A percentile compares a stretch with the other conserved stretches of the same genome.
phyloP scores from a whole-genome alignment of 2,113 vertebrate genomes.

The Willisornis vidua region DNA sequence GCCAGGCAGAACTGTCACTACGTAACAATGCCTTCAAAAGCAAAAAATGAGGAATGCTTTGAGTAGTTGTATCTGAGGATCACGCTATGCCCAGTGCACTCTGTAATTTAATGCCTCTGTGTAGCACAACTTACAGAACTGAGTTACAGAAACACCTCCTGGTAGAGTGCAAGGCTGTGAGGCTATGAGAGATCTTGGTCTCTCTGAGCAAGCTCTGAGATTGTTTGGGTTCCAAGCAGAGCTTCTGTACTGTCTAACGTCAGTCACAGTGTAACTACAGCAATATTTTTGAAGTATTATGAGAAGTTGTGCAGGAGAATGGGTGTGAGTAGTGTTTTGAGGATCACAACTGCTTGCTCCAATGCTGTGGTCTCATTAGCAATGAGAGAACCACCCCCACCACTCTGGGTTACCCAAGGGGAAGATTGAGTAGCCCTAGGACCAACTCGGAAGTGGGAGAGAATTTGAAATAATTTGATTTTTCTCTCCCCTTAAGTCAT shows the following conservation, averaged over 20 bases:
- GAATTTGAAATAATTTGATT: background rate
- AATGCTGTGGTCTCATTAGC: background rate
- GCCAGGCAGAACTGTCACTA: background rate
- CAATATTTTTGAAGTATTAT: background rate
- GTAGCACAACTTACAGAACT: background rate
- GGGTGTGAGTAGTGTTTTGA: accelerated
- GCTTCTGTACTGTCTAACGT: background rate
- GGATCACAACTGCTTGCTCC: background rate
- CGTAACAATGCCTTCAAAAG: background rate
- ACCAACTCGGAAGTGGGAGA: background rate
- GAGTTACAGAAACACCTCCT: background rate
- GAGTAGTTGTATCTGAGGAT: background rate
- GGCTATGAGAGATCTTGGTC: background rate
- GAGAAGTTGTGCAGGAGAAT: background rate
- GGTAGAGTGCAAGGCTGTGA: background rate
- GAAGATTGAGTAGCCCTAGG: background rate
- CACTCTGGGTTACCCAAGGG: background rate
- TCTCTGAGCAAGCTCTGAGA: background rate
- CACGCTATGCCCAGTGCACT: background rate
- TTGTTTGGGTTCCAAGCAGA: background rate
- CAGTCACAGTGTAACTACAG: background rate
- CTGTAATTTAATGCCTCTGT: background rate
- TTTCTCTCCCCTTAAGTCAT: background rate
- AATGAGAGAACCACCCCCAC: background rate
- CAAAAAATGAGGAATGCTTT: background rate